Base-by-base conservation (phyloP, 1,140 invertebrate species). In the Myzus persicae region DNA sequence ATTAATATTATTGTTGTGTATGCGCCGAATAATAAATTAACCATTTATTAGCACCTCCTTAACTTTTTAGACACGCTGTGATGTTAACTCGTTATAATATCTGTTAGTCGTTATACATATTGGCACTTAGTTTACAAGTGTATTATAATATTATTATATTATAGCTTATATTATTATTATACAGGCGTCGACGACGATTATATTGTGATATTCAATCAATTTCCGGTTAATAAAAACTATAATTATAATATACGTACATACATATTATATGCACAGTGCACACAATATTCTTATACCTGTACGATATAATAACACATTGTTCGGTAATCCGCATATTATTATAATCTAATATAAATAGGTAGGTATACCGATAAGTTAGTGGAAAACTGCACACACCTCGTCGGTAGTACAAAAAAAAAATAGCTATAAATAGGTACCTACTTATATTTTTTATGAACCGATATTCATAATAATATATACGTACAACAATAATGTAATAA, bases 151-250 rank as follows among this genome's bases (percentile, higher is more conserved):
- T n/a, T 31, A 67, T 67, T n/a, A 31, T n/a, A 67, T 31, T 67
- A 67, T 67, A 67, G 11, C n/a, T 31, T 67, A n/a, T n/a, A 76
- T 76, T 48, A 48, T 48, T 48, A 48, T 48, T 48, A 18, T 48
- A 48, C 14, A 76, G 59, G 59, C 59, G 59, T 76, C 6, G 59
- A 6, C 59, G 59, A 31, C 14, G n/a, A 76, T 76, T 76, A 76
- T 76, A 76, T 76, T 76, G 26, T 76, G n/a, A n/a, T 76, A 76
- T 76, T 76, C 59, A 76, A 76, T 76, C 59, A 76, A n/a, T 76
- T 76, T 76, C 59, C 59, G 59, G 59, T 76, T 76, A n/a, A 76
- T 76, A 76, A 76, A 76, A 76, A 76, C 59, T n/a, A 76, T 76
- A 76, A 76, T 67, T 76, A 76, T 76, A n/a, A 76, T 76, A 31